phyloP scores from a whole-genome alignment of 2,888 invertebrate species.

The Drosophila histrio region DNA sequence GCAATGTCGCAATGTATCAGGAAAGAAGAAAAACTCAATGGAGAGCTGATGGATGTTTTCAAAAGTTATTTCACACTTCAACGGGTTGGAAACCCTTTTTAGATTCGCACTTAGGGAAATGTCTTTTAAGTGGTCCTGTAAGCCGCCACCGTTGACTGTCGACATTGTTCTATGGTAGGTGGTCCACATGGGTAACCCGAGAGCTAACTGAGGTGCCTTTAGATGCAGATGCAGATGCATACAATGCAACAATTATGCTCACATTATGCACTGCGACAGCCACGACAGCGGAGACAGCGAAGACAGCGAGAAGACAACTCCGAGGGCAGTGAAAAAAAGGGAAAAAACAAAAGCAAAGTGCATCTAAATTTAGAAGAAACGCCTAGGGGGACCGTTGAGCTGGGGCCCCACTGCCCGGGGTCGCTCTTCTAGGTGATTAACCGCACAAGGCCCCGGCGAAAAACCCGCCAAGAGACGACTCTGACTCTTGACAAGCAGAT shows the following conservation, averaged over 20 bases:
- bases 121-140: slow-evolving; percentile 23
- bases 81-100: slow-evolving; percentile 4
- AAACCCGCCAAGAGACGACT: slow-evolving; percentile 1
- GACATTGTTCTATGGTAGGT: slow-evolving; percentile 29
- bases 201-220: slow-evolving; percentile 44
- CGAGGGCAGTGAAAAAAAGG: neutral
- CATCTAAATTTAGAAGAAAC: slow-evolving; percentile 71
- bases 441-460: slow-evolving; percentile 51
- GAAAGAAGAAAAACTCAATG: neutral
- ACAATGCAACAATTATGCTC: slow-evolving; percentile 69
- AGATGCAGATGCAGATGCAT: slow-evolving; percentile 45
- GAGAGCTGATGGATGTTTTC: neutral
- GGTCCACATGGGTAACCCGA: slow-evolving; percentile 60
- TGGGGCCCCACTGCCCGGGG: slow-evolving; percentile 35
- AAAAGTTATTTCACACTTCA: slow-evolving; percentile 35
- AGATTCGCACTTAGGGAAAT: slow-evolving; percentile 19
- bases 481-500: slow-evolving; percentile 13
- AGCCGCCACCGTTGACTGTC: slow-evolving; percentile 21
- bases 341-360: slow-evolving; percentile 63
- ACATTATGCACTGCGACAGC: slow-evolving; percentile 50
- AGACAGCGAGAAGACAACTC: slow-evolving; percentile 9
- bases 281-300: slow-evolving; percentile 3
- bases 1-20: slow-evolving; percentile 15
- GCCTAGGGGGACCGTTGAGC: slow-evolving; percentile 36
- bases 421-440: slow-evolving; percentile 66